phyloP scores from a whole-genome alignment of 2,113 vertebrate genomes.

The Alethe castanea region DNA sequence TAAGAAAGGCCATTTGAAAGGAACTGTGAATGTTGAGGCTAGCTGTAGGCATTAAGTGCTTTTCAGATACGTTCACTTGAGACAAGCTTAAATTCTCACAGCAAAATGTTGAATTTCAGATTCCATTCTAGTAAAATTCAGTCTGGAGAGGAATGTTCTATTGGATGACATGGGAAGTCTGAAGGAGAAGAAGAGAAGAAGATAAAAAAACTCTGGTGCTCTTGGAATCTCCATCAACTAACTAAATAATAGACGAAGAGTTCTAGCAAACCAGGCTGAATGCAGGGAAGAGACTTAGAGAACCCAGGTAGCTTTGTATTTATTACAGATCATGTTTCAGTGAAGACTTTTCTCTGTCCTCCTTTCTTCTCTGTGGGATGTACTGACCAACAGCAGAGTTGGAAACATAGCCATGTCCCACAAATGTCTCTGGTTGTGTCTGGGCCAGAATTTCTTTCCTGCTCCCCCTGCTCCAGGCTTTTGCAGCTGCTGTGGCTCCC shows the following conservation, averaged over 20 bases:
- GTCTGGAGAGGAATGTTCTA: background rate
- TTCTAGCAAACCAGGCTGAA: background rate
- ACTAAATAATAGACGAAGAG: background rate
- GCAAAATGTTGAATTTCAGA: background rate
- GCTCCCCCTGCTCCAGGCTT: background rate
- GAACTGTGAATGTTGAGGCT: background rate
- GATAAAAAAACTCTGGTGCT: background rate
- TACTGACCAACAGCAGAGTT: background rate
- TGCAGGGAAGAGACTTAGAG: background rate
- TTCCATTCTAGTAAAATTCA: background rate
- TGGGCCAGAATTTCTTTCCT: background rate
- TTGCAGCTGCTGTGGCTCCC: background rate
- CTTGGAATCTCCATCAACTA: background rate
- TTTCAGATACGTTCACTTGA: background rate
- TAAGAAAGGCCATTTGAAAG: background rate
- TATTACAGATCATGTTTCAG: background rate
- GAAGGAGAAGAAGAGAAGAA: background rate
- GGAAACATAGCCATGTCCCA: background rate
- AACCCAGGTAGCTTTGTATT: background rate
- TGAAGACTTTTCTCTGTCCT: background rate
- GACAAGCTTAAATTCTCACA: background rate
- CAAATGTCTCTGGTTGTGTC: background rate
- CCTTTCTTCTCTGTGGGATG: background rate
- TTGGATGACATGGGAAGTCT: background rate
- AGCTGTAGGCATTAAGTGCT: background rate